phyloP scores from a whole-genome alignment of 2,113 vertebrate genomes.

The Oophaga pumilio region DNA sequence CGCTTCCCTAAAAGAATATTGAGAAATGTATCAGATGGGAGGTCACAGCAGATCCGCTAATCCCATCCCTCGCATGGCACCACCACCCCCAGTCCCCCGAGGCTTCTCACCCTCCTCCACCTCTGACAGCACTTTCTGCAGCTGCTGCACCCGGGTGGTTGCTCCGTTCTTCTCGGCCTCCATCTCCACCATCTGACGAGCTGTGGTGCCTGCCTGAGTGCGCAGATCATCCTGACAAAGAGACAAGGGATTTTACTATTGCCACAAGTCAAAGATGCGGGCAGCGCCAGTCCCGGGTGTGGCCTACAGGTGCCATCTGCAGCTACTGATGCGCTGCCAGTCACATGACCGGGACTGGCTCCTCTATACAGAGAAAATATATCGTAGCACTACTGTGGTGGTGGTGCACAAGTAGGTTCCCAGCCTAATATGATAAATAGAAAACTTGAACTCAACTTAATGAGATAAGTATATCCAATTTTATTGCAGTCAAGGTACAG shows the following conservation, averaged over 20 bases:
- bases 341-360: too few relatives aligned
- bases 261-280: too few relatives aligned
- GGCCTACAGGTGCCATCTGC: too few relatives aligned
- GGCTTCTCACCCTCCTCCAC: slow-evolving; percentile 77
- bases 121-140: slow-evolving; percentile 80
- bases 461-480: too few relatives aligned
- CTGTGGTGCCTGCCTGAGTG: slow-evolving; percentile 69
- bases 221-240: slow-evolving; percentile 79
- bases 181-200: slow-evolving; percentile 73
- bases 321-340: neutral
- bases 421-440: too few relatives aligned
- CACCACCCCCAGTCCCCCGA: too few relatives aligned
- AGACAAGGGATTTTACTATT: neutral
- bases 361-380: too few relatives aligned
- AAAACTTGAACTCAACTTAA: too few relatives aligned
- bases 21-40: neutral
- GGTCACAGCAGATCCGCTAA: neutral
- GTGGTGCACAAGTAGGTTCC: too few relatives aligned
- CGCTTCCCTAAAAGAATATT: slow-evolving; percentile 70
- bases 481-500: too few relatives aligned
- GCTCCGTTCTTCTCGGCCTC: slow-evolving; percentile 75
- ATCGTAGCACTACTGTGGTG: too few relatives aligned
- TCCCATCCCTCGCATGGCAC: neutral
- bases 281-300: neutral
- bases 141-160: slow-evolving; percentile 71